Conservation (phyloP, 2,113 vertebrate genomes). For the Helogale parvula region DNA sequence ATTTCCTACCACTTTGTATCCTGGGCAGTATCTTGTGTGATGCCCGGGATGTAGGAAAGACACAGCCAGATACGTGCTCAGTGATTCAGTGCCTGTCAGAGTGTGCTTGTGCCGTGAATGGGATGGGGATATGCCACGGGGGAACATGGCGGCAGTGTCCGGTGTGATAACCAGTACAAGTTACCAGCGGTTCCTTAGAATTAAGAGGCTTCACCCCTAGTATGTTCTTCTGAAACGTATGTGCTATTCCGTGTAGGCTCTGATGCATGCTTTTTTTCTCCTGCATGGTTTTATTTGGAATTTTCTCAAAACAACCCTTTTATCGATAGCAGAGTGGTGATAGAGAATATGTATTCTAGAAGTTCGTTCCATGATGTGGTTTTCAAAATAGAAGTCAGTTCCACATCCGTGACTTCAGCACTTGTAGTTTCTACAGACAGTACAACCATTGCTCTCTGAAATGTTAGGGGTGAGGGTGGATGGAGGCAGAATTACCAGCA, state of each 20-base stretch:
- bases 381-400: neutral
- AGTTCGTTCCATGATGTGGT: neutral
- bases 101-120: neutral
- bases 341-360: neutral
- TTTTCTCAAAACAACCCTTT: slow-evolving; percentile 14
- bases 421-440: neutral
- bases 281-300: neutral
- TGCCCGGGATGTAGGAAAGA: neutral
- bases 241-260: neutral
- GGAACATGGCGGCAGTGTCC: neutral
- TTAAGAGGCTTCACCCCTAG: neutral
- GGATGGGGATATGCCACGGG: neutral
- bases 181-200: neutral
- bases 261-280: neutral
- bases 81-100: neutral
- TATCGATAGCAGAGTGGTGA: neutral
- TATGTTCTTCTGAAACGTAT: neutral
- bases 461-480: too few species aligned
- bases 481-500: neutral
- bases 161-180: neutral
- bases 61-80: neutral
- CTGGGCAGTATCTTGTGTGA: neutral
- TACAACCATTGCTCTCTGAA: neutral
- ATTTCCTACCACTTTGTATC: neutral
- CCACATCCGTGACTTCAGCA: neutral